Evolutionary conservation across 2,113 vertebrate species (phyloP), one percentile per base, ranked within the genome.

Genomic region (Osmerus mordax): DNA sequence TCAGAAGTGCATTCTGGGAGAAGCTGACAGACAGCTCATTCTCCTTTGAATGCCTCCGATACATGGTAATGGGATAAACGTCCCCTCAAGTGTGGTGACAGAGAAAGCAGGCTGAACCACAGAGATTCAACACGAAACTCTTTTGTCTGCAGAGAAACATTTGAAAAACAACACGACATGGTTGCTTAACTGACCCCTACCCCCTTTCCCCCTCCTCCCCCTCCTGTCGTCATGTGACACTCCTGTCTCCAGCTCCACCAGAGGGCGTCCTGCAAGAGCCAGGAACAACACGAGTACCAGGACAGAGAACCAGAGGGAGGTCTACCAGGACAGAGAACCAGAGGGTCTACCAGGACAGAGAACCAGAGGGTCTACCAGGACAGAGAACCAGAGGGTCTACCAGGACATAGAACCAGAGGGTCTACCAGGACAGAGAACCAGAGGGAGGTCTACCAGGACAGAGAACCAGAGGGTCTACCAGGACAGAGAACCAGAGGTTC

Each of bases 81-180:
- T 62, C 21, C 60, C 16, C 59, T 28, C 3, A 2, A 29, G 11
- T 62, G 15, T 28, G 59, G 23, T 28, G 25, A 61, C 25, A 6
- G 21, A 23, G 59, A 61, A 61, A 61, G n/a, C 64, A 65, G 64
- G 29, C 32, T 65, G 64, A 36, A 16, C 4, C 64, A 51, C 18
- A 51, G 18, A 51, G 12, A 12, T 62, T 28, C 14, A 28, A 62
- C 13, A 9, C 23, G 2, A 29, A 14, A 15, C 60, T 29, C 60
- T 28, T 28, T 28, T 28, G 28, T 61, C 12, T 25, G 21, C 21
- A 2, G 21, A 28, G 59, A 25, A 61, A 21, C 1, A 15, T 4
- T 61, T 14, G 1, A 25, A 23, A 61, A 19, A 61, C 8, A 21
- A 62, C 60, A 28, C 11, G 13, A 28, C 60, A 9, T 47, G 41